Evolutionary conservation across 37 sponge, comb jelly and placozoan genomes (phyloP).

Genomic region (Hormiphora californensis): DNA sequence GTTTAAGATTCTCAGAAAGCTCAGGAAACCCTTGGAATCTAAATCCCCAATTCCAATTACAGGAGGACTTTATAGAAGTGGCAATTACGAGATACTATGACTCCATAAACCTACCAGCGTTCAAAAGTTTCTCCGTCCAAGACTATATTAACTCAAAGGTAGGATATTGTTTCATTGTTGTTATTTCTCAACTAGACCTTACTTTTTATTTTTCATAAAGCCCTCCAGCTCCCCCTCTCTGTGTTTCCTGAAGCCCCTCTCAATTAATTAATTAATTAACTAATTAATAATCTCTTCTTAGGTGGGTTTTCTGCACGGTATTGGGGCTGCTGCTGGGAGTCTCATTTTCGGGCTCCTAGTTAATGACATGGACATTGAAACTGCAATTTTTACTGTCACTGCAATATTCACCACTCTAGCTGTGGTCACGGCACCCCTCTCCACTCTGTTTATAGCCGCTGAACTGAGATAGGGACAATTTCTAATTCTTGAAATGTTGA

Average conservation of each 20-base stretch:
- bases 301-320: constrained; percentile 7
- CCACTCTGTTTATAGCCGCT: background rate
- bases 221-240: too few species aligned
- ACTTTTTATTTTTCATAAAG: too few species aligned
- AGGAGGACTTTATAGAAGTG: constrained; percentile 14
- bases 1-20: too few species aligned
- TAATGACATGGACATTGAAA: background rate
- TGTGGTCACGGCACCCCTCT: constrained; percentile 15
- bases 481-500: too few species aligned
- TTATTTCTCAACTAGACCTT: background rate
- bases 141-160: constrained; percentile 28
- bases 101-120: background rate
- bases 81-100: constrained; percentile 27
- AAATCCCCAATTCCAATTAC: background rate
- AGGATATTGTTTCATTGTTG: background rate
- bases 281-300: background rate
- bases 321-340: background rate
- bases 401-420: constrained; percentile 34
- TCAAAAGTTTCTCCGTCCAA: constrained; percentile 15
- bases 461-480: constrained; percentile 14
- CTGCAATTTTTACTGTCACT: constrained; percentile 18
- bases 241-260: too few species aligned
- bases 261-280: too few species aligned
- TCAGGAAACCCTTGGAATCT: background rate
- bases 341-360: background rate